Evolutionary conservation across 2,888 invertebrate species (phyloP).

Genomic region (Alcis repandata): DNA sequence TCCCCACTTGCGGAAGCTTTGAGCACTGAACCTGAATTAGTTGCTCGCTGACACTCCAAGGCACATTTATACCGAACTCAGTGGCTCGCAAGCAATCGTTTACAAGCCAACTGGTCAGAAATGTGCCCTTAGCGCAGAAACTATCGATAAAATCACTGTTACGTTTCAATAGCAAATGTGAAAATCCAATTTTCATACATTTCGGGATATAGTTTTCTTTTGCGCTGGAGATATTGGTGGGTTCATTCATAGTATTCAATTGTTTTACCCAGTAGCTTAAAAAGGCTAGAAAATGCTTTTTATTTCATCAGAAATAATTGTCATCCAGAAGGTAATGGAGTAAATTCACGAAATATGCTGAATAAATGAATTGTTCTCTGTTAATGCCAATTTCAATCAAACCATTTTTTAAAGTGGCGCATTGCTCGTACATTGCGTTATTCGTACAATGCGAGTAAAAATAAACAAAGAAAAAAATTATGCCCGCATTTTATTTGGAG

Average conservation of each 20-base stretch:
- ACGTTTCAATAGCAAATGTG: too few species aligned
- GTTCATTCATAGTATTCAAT: too few species aligned
- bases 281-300: not conserved
- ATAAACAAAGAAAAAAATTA: constrained; percentile 2
- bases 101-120: not conserved
- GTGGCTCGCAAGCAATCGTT: constrained; percentile 8
- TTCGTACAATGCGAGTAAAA: not conserved
- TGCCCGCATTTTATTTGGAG: not conserved
- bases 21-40: constrained; percentile 23
- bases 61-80: constrained; percentile 10
- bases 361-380: not conserved
- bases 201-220: too few species aligned
- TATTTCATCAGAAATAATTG: not conserved
- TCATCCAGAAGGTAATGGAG: too few species aligned
- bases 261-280: not conserved
- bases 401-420: too few species aligned
- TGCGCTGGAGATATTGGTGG: too few species aligned
- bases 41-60: constrained; percentile 12
- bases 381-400: not conserved
- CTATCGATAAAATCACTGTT: too few species aligned
- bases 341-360: not conserved
- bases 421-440: not conserved
- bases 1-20: constrained; percentile 1
- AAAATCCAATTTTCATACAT: too few species aligned
- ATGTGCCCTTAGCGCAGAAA: not conserved